A percentile compares a stretch with the other conserved stretches of the same genome.
Conservation (phyloP, 2,888 invertebrate species). For the Agrotis puta region DNA sequence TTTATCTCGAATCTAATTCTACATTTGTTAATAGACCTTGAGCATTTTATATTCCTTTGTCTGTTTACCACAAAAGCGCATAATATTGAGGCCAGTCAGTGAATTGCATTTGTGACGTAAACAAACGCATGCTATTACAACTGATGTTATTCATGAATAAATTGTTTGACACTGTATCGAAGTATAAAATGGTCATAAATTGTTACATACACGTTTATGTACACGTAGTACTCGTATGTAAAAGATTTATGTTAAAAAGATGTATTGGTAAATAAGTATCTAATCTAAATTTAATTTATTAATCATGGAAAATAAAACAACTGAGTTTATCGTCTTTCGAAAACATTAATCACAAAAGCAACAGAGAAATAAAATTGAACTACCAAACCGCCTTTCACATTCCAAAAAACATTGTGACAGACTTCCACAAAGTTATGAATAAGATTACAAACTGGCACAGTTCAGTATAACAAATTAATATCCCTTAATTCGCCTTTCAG, state of each 20-base stretch:
- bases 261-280: background rate
- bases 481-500: constrained; percentile 63
- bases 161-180: background rate
- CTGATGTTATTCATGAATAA: constrained; percentile 7
- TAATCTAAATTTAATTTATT: background rate
- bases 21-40: constrained; percentile 15
- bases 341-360: background rate
- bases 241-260: background rate
- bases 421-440: constrained; percentile 29
- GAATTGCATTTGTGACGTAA: constrained; percentile 15
- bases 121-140: constrained; percentile 19
- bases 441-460: constrained; percentile 32
- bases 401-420: constrained; percentile 10
- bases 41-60: constrained; percentile 18
- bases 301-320: no score
- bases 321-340: background rate
- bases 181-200: background rate
- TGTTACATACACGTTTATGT: background rate
- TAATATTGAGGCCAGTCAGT: constrained; percentile 15
- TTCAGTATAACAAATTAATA: constrained; percentile 51
- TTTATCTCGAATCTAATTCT: constrained; percentile 10
- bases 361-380: background rate
- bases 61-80: constrained; percentile 20
- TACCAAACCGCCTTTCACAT: background rate
- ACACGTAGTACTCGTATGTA: background rate